Evolutionary conservation across 2,113 vertebrate genomes (phyloP).

Genomic region (Chaenogobius annularis): DNA sequence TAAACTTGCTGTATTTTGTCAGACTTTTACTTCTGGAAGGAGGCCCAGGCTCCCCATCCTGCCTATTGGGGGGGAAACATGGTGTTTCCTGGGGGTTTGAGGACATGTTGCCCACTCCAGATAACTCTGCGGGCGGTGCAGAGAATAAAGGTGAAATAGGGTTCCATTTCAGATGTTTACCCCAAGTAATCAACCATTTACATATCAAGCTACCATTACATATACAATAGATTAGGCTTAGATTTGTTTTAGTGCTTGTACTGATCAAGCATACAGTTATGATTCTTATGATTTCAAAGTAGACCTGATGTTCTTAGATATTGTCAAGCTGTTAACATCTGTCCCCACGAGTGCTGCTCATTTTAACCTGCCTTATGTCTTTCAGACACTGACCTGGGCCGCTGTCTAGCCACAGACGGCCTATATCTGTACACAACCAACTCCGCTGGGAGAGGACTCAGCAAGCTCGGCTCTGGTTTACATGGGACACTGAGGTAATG

Average conservation of each 20-base stretch:
- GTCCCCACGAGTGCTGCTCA: neutral
- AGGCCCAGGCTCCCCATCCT: constrained; percentile 94
- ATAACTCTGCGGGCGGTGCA: constrained; percentile 85
- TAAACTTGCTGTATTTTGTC: constrained; percentile 28
- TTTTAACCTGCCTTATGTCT: constrained; percentile 25
- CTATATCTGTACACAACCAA: constrained; percentile 97
- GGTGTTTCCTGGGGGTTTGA: constrained; percentile 98
- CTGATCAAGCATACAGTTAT: neutral
- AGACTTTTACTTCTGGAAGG: constrained; percentile 96
- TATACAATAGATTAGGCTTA: neutral
- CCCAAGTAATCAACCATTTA: neutral
- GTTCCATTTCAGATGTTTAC: neutral
- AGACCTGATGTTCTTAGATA: neutral
- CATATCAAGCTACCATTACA: neutral
- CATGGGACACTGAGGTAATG: constrained; percentile 95
- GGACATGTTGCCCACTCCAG: constrained; percentile 95
- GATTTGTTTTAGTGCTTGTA: neutral
- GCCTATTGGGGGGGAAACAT: constrained; percentile 94
- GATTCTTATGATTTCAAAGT: neutral
- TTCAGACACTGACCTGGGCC: constrained; percentile 94
- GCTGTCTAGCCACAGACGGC: constrained; percentile 94
- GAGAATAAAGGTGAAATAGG: constrained; percentile 88
- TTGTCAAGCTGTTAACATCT: neutral
- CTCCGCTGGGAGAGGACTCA: constrained; percentile 94
- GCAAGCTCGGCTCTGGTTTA: constrained; percentile 96